Evolutionary conservation across 2,888 invertebrate genomes (phyloP).

Genomic region (Drosophila parthenogenetica): DNA sequence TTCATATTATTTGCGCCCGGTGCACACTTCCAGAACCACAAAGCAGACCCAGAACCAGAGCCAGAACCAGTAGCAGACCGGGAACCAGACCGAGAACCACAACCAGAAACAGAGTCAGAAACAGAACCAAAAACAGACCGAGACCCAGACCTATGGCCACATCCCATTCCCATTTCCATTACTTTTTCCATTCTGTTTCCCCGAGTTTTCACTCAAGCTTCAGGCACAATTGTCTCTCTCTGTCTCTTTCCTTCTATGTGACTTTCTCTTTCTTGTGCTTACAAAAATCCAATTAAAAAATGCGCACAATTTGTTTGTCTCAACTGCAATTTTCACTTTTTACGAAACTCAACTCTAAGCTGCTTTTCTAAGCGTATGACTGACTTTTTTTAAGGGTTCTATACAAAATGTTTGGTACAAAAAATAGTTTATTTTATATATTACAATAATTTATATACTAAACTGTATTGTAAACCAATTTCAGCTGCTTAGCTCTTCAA

Average conservation of each 20-base stretch:
- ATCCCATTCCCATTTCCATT: constrained; percentile 4
- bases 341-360: constrained; percentile 3
- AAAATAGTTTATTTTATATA: too few relatives aligned
- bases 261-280: constrained; percentile 17
- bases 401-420: too few relatives aligned
- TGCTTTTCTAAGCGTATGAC: constrained; percentile 5
- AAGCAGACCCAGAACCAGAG: constrained; percentile 1
- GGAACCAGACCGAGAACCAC: constrained; percentile 2
- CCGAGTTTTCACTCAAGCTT: constrained; percentile 33
- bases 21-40: constrained; percentile 59
- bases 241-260: constrained; percentile 4
- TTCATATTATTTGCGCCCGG: constrained; percentile 69
- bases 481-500: neutral
- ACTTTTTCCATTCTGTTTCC: constrained; percentile 1
- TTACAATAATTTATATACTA: too few relatives aligned
- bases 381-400: too few relatives aligned
- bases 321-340: constrained; percentile 72
- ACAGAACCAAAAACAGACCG: neutral
- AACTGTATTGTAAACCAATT: neutral
- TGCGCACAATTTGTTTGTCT: constrained; percentile 59
- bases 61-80: constrained; percentile 1
- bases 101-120: neutral
- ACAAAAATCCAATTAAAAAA: constrained; percentile 80
- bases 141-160: constrained; percentile 10
- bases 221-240: constrained; percentile 30